Conservation (phyloP, 2,888 invertebrate genomes). For the Agrotis clavis region DNA sequence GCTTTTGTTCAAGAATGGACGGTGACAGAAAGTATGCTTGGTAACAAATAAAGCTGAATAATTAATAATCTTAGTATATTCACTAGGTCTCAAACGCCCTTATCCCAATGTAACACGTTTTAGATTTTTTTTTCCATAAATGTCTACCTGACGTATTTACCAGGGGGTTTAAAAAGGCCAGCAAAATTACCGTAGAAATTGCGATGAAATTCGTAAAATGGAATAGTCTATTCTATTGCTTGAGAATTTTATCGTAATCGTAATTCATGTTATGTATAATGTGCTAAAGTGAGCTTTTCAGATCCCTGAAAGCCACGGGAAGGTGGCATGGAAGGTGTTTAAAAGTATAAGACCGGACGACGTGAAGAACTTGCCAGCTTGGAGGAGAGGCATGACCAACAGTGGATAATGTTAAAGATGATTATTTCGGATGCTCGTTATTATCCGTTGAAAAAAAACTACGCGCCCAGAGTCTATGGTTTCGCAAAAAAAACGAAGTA, state of each 20-base stretch:
- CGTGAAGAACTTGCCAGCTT: too few species aligned
- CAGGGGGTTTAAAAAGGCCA: too few species aligned
- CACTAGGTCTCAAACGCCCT: not conserved
- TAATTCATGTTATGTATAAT: too few species aligned
- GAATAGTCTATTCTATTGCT: too few species aligned
- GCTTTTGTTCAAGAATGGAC: slow-evolving; percentile 47
- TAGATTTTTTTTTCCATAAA: not conserved
- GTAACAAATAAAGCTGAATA: not conserved
- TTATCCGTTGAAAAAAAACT: not conserved
- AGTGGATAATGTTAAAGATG: not conserved
- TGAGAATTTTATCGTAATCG: too few species aligned
- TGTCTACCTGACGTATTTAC: not conserved
- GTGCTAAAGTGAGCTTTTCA: not conserved
- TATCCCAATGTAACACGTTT: too few species aligned
- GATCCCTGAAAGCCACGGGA: not conserved
- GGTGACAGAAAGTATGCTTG: slow-evolving; percentile 8
- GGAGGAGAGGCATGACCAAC: not conserved
- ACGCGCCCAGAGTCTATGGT: not conserved
- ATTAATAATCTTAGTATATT: slow-evolving; percentile 12
- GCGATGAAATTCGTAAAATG: too few species aligned
- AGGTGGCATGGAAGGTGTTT: not conserved
- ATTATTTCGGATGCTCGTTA: not conserved
- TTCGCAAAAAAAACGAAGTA: not conserved
- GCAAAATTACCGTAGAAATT: too few species aligned
- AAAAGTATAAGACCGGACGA: not conserved